Percentiles rank a stretch among this genome's conserved stretches.
Conservation (phyloP, 2,888 invertebrate species). For the Drosophila buzzatii region DNA sequence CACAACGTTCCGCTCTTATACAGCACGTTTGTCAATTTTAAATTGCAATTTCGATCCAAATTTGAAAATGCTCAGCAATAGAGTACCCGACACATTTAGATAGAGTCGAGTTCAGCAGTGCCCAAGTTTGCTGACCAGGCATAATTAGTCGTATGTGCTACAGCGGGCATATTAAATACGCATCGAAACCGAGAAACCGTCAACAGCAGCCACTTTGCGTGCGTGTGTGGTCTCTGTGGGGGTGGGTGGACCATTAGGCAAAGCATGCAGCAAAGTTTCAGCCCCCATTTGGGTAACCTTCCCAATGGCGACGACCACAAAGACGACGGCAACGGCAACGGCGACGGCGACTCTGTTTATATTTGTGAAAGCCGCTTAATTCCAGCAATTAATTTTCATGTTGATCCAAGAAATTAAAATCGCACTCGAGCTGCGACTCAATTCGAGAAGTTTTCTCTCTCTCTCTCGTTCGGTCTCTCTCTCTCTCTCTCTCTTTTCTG, state of each 20-base stretch:
- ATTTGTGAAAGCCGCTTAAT: slow-evolving; percentile 75
- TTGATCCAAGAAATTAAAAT: slow-evolving; percentile 82
- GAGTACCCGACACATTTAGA: slow-evolving; percentile 10
- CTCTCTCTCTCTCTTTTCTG: too few species aligned
- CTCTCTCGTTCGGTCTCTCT: not conserved
- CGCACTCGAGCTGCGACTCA: slow-evolving; percentile 46
- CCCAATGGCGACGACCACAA: slow-evolving; percentile 2
- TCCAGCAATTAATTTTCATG: slow-evolving; percentile 83
- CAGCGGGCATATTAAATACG: slow-evolving; percentile 56
- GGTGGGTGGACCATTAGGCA: slow-evolving; percentile 21
- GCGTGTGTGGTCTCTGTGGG: not conserved
- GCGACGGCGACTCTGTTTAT: slow-evolving; percentile 46
- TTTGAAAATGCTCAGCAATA: slow-evolving; percentile 33
- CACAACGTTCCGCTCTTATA: slow-evolving; percentile 15
- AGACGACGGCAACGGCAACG: not conserved
- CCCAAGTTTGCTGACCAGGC: slow-evolving; percentile 43
- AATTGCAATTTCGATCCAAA: slow-evolving; percentile 52
- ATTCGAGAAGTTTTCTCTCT: not conserved
- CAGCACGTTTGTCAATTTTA: slow-evolving; percentile 55
- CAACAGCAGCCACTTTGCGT: slow-evolving; percentile 14
- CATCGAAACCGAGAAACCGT: slow-evolving; percentile 41
- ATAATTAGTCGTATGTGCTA: slow-evolving; percentile 55
- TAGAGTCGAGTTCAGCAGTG: slow-evolving; percentile 2
- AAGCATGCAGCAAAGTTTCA: slow-evolving; percentile 14
- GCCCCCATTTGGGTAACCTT: slow-evolving; percentile 1